Percentiles rank a stretch among this genome's conserved stretches.
Evolutionary conservation across 1,140 invertebrate species (phyloP).

Genomic region (Drosophila virilis): DNA sequence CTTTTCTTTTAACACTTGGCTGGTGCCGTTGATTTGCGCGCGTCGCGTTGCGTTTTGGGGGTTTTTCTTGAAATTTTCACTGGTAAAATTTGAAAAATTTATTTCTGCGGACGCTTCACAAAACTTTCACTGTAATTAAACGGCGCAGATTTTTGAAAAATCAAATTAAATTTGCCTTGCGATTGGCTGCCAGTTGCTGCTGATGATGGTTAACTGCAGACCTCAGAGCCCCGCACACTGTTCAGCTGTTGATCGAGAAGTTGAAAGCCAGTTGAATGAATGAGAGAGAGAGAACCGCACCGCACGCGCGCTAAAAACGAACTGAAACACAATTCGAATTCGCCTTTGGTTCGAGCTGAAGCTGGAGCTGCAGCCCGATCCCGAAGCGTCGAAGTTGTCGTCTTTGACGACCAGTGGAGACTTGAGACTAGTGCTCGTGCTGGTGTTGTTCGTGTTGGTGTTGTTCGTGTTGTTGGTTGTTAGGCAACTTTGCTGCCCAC

Average conservation of each 20-base stretch:
- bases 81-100: slow-evolving; percentile 64
- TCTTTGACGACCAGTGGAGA: slow-evolving; percentile 54
- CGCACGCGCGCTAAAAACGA: slow-evolving; percentile 82
- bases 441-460: slow-evolving; percentile 37
- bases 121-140: slow-evolving; percentile 77
- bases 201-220: slow-evolving; percentile 13
- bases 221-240: slow-evolving; percentile 29
- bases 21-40: slow-evolving; percentile 57
- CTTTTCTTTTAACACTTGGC: slow-evolving; percentile 66
- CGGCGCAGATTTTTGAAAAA: slow-evolving; percentile 23
- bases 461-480: slow-evolving; percentile 58
- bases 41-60: slow-evolving; percentile 39
- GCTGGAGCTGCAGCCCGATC: slow-evolving; percentile 31
- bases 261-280: slow-evolving; percentile 20
- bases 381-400: slow-evolving; percentile 40
- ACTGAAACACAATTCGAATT: slow-evolving; percentile 67
- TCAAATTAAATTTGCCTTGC: slow-evolving; percentile 23
- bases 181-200: slow-evolving; percentile 22
- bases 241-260: slow-evolving; percentile 25
- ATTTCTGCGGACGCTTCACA: slow-evolving; percentile 27
- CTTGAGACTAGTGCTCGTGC: slow-evolving; percentile 51
- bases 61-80: slow-evolving; percentile 69
- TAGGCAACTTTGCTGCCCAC: slow-evolving; percentile 82
- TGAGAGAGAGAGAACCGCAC: slow-evolving; percentile 73
- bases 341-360: slow-evolving; percentile 34